Percentiles rank a stretch among this genome's conserved stretches.
Evolutionary conservation across 1,140 invertebrate species (phyloP).

Genomic region (Diabrotica undecimpunctata): DNA sequence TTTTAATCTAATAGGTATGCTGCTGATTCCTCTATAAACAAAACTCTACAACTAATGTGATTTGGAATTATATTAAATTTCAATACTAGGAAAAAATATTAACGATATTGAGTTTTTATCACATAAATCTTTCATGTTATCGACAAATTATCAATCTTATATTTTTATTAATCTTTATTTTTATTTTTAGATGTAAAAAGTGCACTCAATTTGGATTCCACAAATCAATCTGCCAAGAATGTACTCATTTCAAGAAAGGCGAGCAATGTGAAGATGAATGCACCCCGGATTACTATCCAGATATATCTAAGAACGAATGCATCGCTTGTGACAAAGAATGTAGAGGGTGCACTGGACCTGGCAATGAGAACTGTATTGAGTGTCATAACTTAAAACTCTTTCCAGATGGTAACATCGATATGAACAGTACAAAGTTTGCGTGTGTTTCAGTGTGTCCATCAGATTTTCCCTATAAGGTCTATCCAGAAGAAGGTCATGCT

Average conservation of each 20-base stretch:
- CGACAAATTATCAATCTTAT: not conserved
- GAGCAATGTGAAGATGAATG: constrained; percentile 92
- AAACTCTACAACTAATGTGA: too few species aligned
- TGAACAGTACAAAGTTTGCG: constrained; percentile 69
- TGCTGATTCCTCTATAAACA: too few species aligned
- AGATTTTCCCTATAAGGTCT: constrained; percentile 74
- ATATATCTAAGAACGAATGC: constrained; percentile 69
- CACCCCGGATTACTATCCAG: constrained; percentile 77
- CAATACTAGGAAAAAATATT: too few species aligned
- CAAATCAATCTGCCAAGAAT: constrained; percentile 78
- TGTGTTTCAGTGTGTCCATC: constrained; percentile 82
- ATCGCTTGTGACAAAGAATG: constrained; percentile 78
- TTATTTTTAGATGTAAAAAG: constrained; percentile 62
- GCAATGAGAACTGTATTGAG: constrained; percentile 70
- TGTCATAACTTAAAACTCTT: constrained; percentile 87
- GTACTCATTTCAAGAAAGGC: constrained; percentile 76
- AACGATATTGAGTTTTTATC: too few species aligned
- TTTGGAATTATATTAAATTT: too few species aligned
- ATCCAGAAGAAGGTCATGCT: constrained; percentile 69
- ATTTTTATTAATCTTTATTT: not conserved
- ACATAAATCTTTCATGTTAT: too few species aligned
- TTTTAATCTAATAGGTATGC: too few species aligned
- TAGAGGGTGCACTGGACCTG: constrained; percentile 77
- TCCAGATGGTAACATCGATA: constrained; percentile 52
- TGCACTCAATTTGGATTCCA: constrained; percentile 88